These are phyloP conservation scores for Aptenodytes patagonicus DNA, from an alignment of 2,113 vertebrate species.

Conservation along the genomic window DNA sequence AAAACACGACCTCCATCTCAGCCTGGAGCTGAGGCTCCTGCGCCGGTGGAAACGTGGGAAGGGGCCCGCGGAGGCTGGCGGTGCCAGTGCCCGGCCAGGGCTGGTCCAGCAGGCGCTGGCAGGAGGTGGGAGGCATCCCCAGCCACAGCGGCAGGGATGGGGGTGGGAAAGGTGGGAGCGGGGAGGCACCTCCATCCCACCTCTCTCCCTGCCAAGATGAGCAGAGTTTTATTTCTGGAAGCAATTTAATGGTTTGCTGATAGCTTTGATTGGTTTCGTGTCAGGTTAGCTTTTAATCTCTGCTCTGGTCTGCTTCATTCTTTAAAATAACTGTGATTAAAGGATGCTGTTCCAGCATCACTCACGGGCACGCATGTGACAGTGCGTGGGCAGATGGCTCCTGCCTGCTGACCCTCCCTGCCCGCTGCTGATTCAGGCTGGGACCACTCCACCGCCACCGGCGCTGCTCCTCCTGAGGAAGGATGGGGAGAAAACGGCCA, in stretches of 20 bases:
- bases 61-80: background rate
- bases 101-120: rapidly evolving
- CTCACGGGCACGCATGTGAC: background rate
- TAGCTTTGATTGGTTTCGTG: background rate
- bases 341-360: background rate
- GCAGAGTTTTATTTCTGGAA: background rate
- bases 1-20: background rate
- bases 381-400: rapidly evolving
- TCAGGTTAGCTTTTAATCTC: background rate
- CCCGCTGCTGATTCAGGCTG: rapidly evolving
- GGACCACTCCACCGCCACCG: rapidly evolving
- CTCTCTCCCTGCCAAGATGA: background rate
- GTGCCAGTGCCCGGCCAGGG: background rate
- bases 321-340: background rate
- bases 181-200: background rate
- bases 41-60: rapidly evolving
- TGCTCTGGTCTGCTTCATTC: background rate
- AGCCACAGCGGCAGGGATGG: background rate
- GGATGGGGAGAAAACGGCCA: background rate
- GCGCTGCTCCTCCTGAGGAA: background rate
- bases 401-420: background rate
- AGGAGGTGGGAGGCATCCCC: background rate
- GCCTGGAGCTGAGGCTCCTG: background rate
- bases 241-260: slow-evolving; percentile 23
- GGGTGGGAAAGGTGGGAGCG: background rate